Percentiles rank a stretch among this genome's conserved stretches.
These are phyloP conservation scores for Anticlea derivata DNA, from an alignment of 2,888 invertebrate genomes.

Conservation along the genomic window DNA sequence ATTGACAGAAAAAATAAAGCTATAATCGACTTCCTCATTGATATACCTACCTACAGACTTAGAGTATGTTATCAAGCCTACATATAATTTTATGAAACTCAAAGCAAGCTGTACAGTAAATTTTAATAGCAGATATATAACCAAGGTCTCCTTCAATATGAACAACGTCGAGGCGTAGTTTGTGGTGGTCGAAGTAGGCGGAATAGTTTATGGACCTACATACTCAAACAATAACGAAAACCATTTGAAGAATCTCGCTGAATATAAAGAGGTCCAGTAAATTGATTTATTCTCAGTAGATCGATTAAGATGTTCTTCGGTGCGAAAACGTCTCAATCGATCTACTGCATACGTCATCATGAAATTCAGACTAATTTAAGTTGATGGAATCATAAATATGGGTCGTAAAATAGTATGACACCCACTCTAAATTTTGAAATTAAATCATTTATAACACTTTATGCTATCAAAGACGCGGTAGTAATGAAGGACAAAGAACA, in stretches of 20 bases:
- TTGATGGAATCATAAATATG: not conserved
- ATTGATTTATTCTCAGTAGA: not conserved
- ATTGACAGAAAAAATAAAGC: conserved; percentile 16
- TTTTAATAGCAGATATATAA: conserved; percentile 6
- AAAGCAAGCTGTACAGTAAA: not conserved
- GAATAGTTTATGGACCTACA: conserved; percentile 3
- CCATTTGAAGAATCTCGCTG: too few species aligned
- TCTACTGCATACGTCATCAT: too few species aligned
- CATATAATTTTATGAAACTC: not conserved
- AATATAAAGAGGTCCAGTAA: too few species aligned
- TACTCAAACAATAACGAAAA: not conserved
- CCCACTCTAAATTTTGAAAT: not conserved
- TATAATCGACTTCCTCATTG: conserved; percentile 19
- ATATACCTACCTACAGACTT: not conserved
- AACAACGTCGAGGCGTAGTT: conserved; percentile 2
- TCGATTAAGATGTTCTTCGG: too few species aligned
- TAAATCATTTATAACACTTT: not conserved
- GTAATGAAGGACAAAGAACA: conserved; percentile 19
- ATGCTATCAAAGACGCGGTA: not conserved
- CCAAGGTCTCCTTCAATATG: conserved; percentile 27
- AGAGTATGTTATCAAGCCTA: not conserved
- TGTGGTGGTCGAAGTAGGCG: not conserved
- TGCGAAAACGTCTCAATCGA: too few species aligned
- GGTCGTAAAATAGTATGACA: not conserved
- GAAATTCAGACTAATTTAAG: not conserved